Evolutionary conservation across 2,797 vertebrate genomes (phyloP), one percentile per base, ranked within the genome.

Genomic region (Mormyrops boulengeri): DNA sequence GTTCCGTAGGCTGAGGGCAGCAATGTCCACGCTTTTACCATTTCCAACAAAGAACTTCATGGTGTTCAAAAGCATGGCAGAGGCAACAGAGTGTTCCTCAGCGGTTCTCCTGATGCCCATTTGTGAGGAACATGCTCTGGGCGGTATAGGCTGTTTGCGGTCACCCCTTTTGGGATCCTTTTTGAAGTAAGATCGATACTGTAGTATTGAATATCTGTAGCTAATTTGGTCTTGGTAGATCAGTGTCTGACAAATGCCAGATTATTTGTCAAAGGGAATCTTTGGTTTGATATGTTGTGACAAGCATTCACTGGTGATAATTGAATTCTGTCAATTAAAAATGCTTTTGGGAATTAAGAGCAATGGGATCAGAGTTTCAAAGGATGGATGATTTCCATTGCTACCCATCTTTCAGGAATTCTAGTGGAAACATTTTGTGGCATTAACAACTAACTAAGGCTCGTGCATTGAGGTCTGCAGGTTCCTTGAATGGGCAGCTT

Each of bases 321-420:
- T 82, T 82, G 77, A 82, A 41, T 82, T 82, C 77, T 82, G 77
- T 82, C 77, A 82, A 47, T 82, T 44, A 44, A 82, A 82, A 82
- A 82, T 82, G 41, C 38, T 82, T 47, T 47, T 47, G 77, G 77
- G 77, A 82, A 44, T 82, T 82, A 44, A 82, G 41, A 47, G 38
- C 77, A 47, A 47, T 47, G 19, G n/a, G 41, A 17, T 77, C 14
- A 77, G 69, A 41, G 69, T 77, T 41, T 77, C 34, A 38, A 41
- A 77, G 34, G 34, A 77, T 77, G 34, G 69, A 77, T 77, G 69
- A 17, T 77, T 34, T 5, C 69, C 69, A 38, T 77, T 17, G 34
- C 69, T 82, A 47, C 77, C 38, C 41, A 82, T 82, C 7, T 47
- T 47, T 47, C 41, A 22, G 19, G 77, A 82, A 82, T 82, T 82